phyloP scores from a whole-genome alignment of 2,888 invertebrate genomes.

The Siphlonurus alternatus region DNA sequence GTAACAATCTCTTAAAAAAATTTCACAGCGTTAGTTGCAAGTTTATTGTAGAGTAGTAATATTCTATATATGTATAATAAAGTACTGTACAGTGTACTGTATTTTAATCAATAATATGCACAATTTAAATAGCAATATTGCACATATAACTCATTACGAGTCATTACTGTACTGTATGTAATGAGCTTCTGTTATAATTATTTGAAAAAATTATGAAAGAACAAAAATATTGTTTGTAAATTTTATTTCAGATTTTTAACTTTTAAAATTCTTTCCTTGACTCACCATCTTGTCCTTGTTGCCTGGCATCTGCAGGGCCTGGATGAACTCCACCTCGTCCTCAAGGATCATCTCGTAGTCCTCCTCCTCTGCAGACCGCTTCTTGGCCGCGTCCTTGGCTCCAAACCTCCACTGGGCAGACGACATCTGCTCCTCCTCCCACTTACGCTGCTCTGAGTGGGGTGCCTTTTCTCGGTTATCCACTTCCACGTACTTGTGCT shows the following conservation, averaged over 20 bases:
- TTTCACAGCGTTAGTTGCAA: no score
- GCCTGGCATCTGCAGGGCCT: constrained; percentile 68
- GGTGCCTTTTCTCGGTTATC: constrained; percentile 60
- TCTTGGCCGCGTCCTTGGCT: constrained; percentile 67
- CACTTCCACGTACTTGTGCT: constrained; percentile 55
- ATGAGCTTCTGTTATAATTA: no score
- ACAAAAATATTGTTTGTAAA: not conserved
- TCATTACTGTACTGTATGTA: no score
- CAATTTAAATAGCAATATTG: no score
- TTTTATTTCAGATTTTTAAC: not conserved
- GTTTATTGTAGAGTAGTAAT: no score
- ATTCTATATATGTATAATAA: no score
- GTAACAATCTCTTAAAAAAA: no score
- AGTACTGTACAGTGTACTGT: no score
- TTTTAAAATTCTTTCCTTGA: not conserved
- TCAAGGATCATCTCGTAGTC: constrained; percentile 81
- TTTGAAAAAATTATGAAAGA: not conserved
- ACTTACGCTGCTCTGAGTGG: constrained; percentile 54
- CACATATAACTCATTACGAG: no score
- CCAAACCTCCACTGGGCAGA: constrained; percentile 88
- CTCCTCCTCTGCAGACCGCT: constrained; percentile 30
- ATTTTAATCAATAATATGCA: no score
- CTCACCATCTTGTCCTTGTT: constrained; percentile 28
- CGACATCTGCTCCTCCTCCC: constrained; percentile 95
- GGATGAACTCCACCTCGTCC: constrained; percentile 96